Evolutionary conservation across 2,113 vertebrate genomes (phyloP), one percentile per base, ranked within the genome.

Genomic region (Romanogobio albipinnatus): DNA sequence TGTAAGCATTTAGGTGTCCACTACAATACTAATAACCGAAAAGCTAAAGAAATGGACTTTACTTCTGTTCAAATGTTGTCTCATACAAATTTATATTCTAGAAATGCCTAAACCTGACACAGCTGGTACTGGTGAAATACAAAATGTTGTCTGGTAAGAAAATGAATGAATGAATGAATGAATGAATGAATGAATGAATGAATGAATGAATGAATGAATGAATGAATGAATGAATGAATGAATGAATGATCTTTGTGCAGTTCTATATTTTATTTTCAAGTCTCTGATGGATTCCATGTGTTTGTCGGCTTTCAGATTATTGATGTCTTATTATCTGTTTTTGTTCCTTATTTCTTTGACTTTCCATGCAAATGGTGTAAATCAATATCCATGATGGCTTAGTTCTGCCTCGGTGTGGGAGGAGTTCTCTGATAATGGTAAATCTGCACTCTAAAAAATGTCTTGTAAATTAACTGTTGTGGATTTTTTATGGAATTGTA

Each of bases 401-500:
- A 86, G 81, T n/a, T 0, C 9, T 70, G 36, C 2, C 14, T 4
- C 24, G 24, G 82, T 61, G 24, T 87, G 76, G 70, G 71, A 87
- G 0, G 39, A 87, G 6, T 68, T 17, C 9, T 61, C 47, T 56
- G 49, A 76, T 1, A 2, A 2, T 33, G 29, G 70, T 84, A 74
- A 59, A 39, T 39, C 0, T 47, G 22, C 5, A 5, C 15, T 56
- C 4, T 33, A 39, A 56, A 56, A 58, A 1, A 58, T 36, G 39
- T 56, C 2, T 56, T 22, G 53, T 19, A 56, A 56, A 56, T 56
- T 22, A 22, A 56, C 53, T 22, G 6, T 22, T 68, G 64, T 9
- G 15, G 4, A 22, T 68, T 33, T 19, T 68, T 1, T 8, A 66
- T 8, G 7, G 6, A 19, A 36, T 39, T 9, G 22, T 43, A 71